Evolutionary conservation across 2,113 vertebrate species (phyloP).

Genomic region (Lophius piscatorius): DNA sequence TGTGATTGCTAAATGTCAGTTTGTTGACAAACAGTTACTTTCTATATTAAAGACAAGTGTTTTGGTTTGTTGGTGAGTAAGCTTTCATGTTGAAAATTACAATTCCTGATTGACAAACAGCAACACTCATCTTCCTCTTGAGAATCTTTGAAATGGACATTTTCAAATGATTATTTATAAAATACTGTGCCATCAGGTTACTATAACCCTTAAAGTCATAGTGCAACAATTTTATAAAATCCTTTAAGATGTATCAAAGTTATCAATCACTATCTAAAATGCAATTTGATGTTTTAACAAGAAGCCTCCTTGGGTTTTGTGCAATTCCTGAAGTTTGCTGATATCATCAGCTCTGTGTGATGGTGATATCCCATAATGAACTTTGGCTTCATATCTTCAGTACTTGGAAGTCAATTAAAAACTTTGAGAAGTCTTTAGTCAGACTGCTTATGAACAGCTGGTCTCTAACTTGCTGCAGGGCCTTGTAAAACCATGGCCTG

Average conservation of each 20-base stretch:
- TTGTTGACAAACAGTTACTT: not conserved
- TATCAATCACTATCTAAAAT: conserved; percentile 7
- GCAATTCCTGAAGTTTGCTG: conserved; percentile 31
- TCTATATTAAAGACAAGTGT: conserved; percentile 7
- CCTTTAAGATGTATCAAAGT: not conserved
- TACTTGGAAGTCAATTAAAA: conserved; percentile 12
- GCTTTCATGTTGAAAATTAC: conserved; percentile 1
- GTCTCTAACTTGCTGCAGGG: conserved; percentile 80
- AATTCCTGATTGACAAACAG: not conserved
- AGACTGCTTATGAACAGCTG: not conserved
- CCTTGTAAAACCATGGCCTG: conserved; percentile 69
- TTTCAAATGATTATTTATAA: conserved; percentile 1
- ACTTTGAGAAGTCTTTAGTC: conserved; percentile 2
- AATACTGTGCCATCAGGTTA: not conserved
- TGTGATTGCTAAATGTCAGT: conserved; percentile 5
- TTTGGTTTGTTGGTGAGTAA: conserved; percentile 40
- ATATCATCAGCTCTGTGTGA: conserved; percentile 1
- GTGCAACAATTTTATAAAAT: not conserved
- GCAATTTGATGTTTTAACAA: conserved; percentile 24
- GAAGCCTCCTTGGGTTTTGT: conserved; percentile 51
- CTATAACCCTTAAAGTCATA: not conserved
- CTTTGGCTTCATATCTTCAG: conserved; percentile 38
- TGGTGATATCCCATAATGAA: conserved; percentile 11
- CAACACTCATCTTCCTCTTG: conserved; percentile 18
- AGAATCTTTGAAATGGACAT: conserved; percentile 36